Evolutionary conservation across 2,797 vertebrate species (phyloP), one percentile per base, ranked within the genome.

Genomic region (Etheostoma perlongum): DNA sequence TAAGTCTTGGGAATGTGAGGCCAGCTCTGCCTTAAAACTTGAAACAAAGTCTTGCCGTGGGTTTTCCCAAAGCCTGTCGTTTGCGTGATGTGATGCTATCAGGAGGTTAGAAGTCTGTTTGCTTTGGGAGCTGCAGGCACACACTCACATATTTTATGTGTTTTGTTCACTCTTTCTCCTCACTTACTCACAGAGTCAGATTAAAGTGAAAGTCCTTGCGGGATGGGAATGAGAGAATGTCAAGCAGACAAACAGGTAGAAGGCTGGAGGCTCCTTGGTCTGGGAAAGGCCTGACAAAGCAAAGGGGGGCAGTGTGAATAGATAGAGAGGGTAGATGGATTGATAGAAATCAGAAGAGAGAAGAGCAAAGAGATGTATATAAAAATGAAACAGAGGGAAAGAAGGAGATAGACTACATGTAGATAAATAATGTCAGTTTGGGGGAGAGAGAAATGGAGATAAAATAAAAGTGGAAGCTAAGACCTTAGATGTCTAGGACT

Each of bases 261-360:
- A 83, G 76, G 79, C 92, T 85, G 79, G 72, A 92, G 86, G 72
- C 84, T 83, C 79, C 69, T 88, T 92, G 89, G 91, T 93, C 91
- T 95, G 95, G 92, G 94, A 95, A 95, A 89, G 68, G 81, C 87
- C 90, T 89, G 62, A 76, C 84, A 90, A 85, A 87, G 85, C 81
- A 82, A 78, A 69, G 54, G 57, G 46, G 55, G 54, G 54, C 21
- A 53, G 33, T 74, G 19, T 44, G 51, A 67, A 81, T 79, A 52
- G 81, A 82, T 79, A 42, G 76, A 77, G 63, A 64, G 63, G 62
- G 48, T 60, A 74, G 69, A 84, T 67, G 49, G 72, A 86, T 69
- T 75, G 78, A 86, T 86, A 76, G 49, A 76, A 73, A 83, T 85
- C 27, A 52, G 62, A 65, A 48, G 14, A 69, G 47, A 79, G 63